Conservation (phyloP, 1,140 invertebrate species). For the Capitella teleta region DNA sequence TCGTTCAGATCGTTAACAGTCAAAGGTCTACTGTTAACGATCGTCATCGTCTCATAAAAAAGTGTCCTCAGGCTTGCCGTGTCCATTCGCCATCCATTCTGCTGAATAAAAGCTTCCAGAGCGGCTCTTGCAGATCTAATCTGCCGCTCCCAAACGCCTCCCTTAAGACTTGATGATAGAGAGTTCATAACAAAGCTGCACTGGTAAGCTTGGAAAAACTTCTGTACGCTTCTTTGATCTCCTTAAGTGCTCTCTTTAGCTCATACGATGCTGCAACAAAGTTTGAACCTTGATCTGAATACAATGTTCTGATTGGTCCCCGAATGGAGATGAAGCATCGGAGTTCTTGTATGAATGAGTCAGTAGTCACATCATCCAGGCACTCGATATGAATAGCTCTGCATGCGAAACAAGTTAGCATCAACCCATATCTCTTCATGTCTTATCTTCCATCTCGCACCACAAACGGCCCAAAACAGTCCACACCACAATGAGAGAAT, state of each 20-base stretch:
- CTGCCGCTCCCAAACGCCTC: constrained; percentile 19
- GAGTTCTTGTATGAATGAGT: constrained; percentile 19
- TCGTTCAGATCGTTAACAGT: constrained; percentile 11
- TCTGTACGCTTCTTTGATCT: not conserved
- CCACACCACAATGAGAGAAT: constrained; percentile 17
- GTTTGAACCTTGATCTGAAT: constrained; percentile 19
- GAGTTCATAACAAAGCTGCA: constrained; percentile 8
- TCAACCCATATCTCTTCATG: constrained; percentile 14
- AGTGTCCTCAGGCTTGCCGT: constrained; percentile 11
- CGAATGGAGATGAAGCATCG: constrained; percentile 13
- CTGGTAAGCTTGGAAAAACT: constrained; percentile 2
- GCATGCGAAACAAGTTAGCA: constrained; percentile 16
- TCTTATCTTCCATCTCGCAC: constrained; percentile 16
- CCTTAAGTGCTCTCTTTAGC: not conserved
- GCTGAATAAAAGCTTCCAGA: constrained; percentile 16
- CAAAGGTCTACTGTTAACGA: constrained; percentile 14
- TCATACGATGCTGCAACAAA: constrained; percentile 15
- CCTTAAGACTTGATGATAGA: constrained; percentile 8
- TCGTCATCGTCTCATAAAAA: constrained; percentile 18
- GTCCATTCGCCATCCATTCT: not conserved
- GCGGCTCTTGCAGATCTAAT: constrained; percentile 17
- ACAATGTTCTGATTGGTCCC: constrained; percentile 10
- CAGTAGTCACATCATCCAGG: constrained; percentile 16
- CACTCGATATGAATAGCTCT: constrained; percentile 16
- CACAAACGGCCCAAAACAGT: constrained; percentile 17